Percentiles rank a stretch among this genome's conserved stretches.
Evolutionary conservation across 2,797 vertebrate genomes (phyloP).

Genomic region (Crocidura indochinensis): DNA sequence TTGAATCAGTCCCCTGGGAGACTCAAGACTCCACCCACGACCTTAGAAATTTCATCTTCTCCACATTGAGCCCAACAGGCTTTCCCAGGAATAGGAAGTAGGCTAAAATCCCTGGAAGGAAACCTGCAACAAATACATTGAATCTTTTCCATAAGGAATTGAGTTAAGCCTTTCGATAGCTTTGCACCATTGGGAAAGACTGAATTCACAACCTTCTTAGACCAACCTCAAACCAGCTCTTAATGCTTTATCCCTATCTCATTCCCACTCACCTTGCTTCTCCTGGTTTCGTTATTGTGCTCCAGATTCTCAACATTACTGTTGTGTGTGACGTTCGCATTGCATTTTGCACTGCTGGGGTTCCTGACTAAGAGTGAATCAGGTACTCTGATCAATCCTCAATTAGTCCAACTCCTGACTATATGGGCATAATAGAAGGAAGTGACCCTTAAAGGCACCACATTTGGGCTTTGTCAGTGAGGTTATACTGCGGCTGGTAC

Average conservation of each 20-base stretch:
- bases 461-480: neutral
- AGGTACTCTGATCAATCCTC: neutral
- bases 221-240: neutral
- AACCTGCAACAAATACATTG: neutral
- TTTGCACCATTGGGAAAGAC: neutral
- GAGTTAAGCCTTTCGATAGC: neutral
- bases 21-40: neutral
- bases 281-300: too few relatives aligned
- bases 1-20: neutral
- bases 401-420: neutral
- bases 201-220: neutral
- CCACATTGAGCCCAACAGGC: neutral
- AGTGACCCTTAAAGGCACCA: neutral
- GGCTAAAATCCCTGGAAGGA: neutral
- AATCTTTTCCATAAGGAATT: conserved; percentile 3
- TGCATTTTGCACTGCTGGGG: neutral
- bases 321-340: neutral
- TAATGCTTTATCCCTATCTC: neutral
- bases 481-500: neutral
- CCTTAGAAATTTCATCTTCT: neutral
- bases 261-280: neutral
- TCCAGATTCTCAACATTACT: neutral
- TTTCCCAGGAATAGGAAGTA: neutral
- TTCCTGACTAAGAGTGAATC: neutral
- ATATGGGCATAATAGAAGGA: neutral